Evolutionary conservation across 2,797 vertebrate species (phyloP).

Genomic region (Hyperoplus lanceolatus): DNA sequence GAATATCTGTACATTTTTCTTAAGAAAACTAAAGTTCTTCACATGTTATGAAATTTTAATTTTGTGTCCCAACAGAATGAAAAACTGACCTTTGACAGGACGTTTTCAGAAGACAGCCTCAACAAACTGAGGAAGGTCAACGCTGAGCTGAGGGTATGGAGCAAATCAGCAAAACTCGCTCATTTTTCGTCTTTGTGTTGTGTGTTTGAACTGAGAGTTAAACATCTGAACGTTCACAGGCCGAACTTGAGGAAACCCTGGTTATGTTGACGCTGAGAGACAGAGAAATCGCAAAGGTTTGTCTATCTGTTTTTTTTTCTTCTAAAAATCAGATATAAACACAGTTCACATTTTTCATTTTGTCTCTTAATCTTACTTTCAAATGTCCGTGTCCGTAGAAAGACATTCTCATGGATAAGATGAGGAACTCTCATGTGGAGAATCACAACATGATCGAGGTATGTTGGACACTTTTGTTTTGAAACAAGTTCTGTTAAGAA

Average conservation of each 20-base stretch:
- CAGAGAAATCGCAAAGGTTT: conserved; percentile 82
- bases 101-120: conserved; percentile 75
- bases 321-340: not conserved
- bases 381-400: conserved; percentile 67
- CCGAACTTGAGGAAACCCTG: conserved; percentile 78
- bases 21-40: not conserved
- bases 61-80: conserved; percentile 76
- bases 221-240: conserved; percentile 65
- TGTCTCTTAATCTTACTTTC: not conserved
- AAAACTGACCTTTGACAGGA: conserved; percentile 80
- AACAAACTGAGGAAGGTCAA: conserved; percentile 80
- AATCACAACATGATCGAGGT: conserved; percentile 85
- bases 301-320: not conserved
- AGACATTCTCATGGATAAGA: conserved; percentile 80
- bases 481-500: not conserved
- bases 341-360: not conserved
- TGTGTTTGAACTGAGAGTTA: not conserved
- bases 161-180: conserved; percentile 12
- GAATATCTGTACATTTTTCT: not conserved
- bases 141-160: conserved; percentile 78
- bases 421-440: conserved; percentile 82
- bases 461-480: conserved; percentile 23
- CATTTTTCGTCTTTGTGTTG: not conserved
- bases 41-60: not conserved
- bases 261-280: conserved; percentile 77